Percentiles rank a stretch among this genome's conserved stretches.
These are phyloP conservation scores for Eleutherodactylus coqui DNA, from an alignment of 2,797 vertebrate species.

Conservation along the genomic window DNA sequence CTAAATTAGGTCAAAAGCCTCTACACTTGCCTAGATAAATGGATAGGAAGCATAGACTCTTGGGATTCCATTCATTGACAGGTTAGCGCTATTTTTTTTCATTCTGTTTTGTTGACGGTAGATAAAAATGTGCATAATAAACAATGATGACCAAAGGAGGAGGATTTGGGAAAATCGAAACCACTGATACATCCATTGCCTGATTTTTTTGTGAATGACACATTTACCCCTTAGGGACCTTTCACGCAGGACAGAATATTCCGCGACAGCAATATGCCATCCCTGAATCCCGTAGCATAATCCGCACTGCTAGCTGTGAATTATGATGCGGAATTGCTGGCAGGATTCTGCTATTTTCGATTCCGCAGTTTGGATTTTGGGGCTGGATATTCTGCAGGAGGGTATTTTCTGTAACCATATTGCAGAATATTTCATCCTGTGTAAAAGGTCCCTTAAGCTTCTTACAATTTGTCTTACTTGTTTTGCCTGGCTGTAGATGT, in stretches of 20 bases:
- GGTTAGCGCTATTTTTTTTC: slow-evolving; percentile 67
- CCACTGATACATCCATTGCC: slow-evolving; percentile 20
- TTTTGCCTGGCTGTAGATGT: slow-evolving; percentile 10
- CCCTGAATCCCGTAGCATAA: no score
- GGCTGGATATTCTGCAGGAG: no score
- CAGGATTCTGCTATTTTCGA: no score
- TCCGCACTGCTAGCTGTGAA: no score
- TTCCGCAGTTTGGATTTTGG: no score
- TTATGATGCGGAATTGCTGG: no score
- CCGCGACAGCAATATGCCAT: no score
- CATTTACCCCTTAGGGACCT: slow-evolving; percentile 31
- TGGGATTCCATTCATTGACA: slow-evolving; percentile 72
- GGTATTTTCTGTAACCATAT: no score
- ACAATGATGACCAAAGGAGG: slow-evolving; percentile 14
- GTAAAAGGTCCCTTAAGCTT: no score
- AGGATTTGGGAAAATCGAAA: background rate
- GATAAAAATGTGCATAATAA: slow-evolving; percentile 32
- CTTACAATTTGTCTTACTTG: background rate
- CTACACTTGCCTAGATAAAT: slow-evolving; percentile 78
- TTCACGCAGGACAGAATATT: no score
- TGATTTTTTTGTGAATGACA: background rate
- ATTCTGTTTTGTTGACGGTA: slow-evolving; percentile 66
- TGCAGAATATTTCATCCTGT: no score
- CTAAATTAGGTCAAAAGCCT: slow-evolving; percentile 83
- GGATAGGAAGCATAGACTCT: slow-evolving; percentile 74